Percentiles rank a stretch among this genome's conserved stretches.
phyloP scores from a whole-genome alignment of 2,888 invertebrate species.

The Lathronympha strigana region DNA sequence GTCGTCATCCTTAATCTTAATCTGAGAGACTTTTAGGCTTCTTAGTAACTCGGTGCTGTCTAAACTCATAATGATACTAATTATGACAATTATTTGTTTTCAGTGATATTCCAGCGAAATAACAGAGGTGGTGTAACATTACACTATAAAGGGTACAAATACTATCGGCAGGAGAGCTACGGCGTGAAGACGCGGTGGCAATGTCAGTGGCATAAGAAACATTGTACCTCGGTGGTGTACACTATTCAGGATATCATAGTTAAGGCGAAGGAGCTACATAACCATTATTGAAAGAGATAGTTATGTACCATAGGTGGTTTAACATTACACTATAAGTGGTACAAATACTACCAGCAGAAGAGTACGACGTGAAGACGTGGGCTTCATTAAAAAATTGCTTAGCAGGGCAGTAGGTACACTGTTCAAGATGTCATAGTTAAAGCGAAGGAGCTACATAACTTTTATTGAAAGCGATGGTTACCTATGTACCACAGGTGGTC shows the following conservation, averaged over 20 bases:
- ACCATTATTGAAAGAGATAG: neutral
- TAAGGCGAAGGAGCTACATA: slow-evolving; percentile 2
- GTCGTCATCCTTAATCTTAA: too few species aligned
- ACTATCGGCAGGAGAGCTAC: neutral
- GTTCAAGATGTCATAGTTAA: neutral
- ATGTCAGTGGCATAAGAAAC: slow-evolving; percentile 1
- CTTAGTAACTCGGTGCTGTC: too few species aligned
- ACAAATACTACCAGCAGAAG: too few species aligned
- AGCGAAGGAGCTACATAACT: slow-evolving; percentile 3
- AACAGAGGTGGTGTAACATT: neutral
- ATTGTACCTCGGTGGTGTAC: slow-evolving; percentile 2
- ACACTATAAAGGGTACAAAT: slow-evolving; percentile 6
- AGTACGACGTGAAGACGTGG: too few species aligned
- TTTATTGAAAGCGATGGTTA: neutral
- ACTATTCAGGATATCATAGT: neutral
- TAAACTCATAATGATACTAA: too few species aligned
- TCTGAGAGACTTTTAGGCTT: too few species aligned
- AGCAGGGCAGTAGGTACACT: too few species aligned
- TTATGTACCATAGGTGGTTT: neutral
- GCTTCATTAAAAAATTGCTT: too few species aligned
- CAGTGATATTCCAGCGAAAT: neutral
- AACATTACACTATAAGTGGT: neutral
- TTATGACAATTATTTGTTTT: too few species aligned
- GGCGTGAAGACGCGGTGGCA: neutral
- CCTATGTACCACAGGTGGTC: neutral